A percentile compares a stretch with the other conserved stretches of the same genome.
Conservation (phyloP, 2,113 vertebrate genomes). For the Archilochus colubris region DNA sequence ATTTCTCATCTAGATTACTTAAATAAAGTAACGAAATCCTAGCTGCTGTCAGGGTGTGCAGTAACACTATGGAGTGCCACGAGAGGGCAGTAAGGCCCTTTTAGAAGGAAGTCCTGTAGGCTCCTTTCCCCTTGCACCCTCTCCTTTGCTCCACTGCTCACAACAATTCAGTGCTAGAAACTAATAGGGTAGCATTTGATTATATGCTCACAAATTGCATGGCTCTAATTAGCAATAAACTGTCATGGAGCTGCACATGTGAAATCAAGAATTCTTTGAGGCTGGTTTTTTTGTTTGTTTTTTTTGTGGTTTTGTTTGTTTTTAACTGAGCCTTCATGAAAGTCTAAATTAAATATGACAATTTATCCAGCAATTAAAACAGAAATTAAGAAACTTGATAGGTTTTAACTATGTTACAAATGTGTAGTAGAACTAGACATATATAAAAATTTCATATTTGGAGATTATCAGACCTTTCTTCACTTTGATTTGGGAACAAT, state of each 20-base stretch:
- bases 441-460: background rate
- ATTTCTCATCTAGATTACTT: background rate
- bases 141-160: background rate
- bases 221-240: background rate
- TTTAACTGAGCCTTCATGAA: background rate
- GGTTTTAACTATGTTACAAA: background rate
- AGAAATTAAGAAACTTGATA: background rate
- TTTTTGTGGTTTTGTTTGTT: background rate
- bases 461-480: background rate
- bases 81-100: slow-evolving; percentile 39
- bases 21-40: background rate
- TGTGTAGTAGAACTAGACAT: background rate
- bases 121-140: background rate
- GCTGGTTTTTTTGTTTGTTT: background rate
- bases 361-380: background rate
- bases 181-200: background rate
- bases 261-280: background rate
- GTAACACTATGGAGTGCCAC: background rate
- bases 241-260: background rate
- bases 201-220: background rate
- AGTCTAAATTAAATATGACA: background rate
- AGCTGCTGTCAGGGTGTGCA: background rate
- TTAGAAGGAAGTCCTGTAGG: background rate
- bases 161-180: background rate
- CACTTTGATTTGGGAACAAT: background rate